Evolutionary conservation across 2,113 vertebrate genomes (phyloP), one percentile per base, ranked within the genome.

Genomic region (Pterocles gutturalis): DNA sequence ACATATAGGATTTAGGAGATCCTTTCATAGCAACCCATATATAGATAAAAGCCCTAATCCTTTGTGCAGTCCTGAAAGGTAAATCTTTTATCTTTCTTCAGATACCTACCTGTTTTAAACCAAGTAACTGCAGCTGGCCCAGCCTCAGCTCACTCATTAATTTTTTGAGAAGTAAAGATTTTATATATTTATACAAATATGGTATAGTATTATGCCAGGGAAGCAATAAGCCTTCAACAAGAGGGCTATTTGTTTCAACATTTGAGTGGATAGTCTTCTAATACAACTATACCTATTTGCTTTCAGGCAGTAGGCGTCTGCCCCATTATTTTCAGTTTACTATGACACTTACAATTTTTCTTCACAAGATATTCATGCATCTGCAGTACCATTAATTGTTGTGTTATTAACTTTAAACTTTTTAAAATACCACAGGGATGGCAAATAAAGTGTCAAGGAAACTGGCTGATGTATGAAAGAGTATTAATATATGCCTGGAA

Each of bases 371-470:
- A 81, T 94, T 84, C 41, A 33, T 72, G 36, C n/a, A 62, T 91
- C 69, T 86, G n/a, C 49, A 61, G 36, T 83, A 57, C 49, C 41
- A 55, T 88, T 91, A 94, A 24, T 70, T 93, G 19, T 88, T 69
- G n/a, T 88, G 71, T 49, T 89, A 64, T 91, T 85, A 95, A 17
- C 70, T 94, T 91, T 87, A 91, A 94, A 94, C 10, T 84, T 96
- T 95, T 77, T 93, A 93, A 90, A 93, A 77, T 69, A 76, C 48
- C 55, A 58, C 3, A 75, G 36, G 80, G 46, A 85, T 91, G 38
- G 60, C 16, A 93, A 94, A 71, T 87, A 61, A 96, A 89, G 16
- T 90, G 85, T 90, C 83, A 92, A 88, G 62, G 4, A 86, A 92
- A 92, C 62, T 38, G 43, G 36, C 22, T 90, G 34, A 83, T 80